Conservation (phyloP, 2,888 invertebrate species). For the Eurytoma adleriae region DNA sequence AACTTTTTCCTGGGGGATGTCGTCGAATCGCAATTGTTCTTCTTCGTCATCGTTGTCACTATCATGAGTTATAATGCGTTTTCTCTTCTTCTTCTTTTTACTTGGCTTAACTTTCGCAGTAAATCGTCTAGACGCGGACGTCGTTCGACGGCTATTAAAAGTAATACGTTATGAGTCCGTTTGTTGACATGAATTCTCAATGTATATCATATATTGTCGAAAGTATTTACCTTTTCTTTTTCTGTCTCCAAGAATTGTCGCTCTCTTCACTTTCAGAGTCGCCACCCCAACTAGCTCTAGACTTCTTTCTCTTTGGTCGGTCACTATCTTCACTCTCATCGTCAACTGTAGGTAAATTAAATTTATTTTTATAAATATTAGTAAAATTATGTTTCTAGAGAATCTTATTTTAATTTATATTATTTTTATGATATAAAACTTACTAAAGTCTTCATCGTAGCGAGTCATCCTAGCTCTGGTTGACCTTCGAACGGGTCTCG, state of each 20-base stretch:
- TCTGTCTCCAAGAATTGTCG: constrained; percentile 79
- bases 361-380: no score
- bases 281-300: constrained; percentile 78
- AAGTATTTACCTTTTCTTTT: constrained; percentile 74
- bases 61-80: constrained; percentile 74
- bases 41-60: constrained; percentile 75
- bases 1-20: constrained; percentile 64
- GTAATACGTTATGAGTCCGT: constrained; percentile 11
- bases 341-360: constrained; percentile 71
- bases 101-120: constrained; percentile 73
- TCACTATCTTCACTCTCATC: constrained; percentile 80
- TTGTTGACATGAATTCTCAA: neutral
- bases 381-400: no score
- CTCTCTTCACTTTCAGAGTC: constrained; percentile 81
- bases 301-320: constrained; percentile 79
- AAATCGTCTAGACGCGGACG: constrained; percentile 65
- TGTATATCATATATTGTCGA: neutral
- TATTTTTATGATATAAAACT: constrained; percentile 62
- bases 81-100: constrained; percentile 76
- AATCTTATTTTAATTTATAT: no score
- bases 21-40: constrained; percentile 76
- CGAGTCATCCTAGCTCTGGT: constrained; percentile 77
- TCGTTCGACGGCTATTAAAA: constrained; percentile 67
- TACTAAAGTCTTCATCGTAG: constrained; percentile 80
- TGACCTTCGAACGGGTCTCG: constrained; percentile 78